phyloP scores from a whole-genome alignment of 2,888 invertebrate genomes.

The Syritta pipiens region DNA sequence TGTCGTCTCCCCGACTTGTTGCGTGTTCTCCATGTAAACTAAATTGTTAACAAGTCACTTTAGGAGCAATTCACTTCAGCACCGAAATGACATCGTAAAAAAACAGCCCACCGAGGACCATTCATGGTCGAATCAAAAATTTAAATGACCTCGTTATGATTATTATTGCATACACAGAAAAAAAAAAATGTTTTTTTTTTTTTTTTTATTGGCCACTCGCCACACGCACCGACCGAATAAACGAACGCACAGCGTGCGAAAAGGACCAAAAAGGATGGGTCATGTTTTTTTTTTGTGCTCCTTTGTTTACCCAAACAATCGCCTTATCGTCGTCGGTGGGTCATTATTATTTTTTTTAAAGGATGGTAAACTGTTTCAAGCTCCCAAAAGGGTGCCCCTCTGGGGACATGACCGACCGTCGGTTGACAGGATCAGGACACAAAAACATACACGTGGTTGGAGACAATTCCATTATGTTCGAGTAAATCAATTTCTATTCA shows the following conservation, averaged over 20 bases:
- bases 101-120: constrained; percentile 26
- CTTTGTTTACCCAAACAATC: constrained; percentile 60
- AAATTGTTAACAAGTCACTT: constrained; percentile 68
- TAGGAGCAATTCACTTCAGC: constrained; percentile 58
- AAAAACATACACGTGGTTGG: neutral
- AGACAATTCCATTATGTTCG: constrained; percentile 61
- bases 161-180: constrained; percentile 45
- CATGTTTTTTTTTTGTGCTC: no score
- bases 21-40: constrained; percentile 47
- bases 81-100: constrained; percentile 57
- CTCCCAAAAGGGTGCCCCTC: constrained; percentile 34
- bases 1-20: no score
- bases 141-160: constrained; percentile 55
- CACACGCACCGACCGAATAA: constrained; percentile 22
- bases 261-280: no score
- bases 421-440: neutral
- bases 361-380: constrained; percentile 41
- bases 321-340: constrained; percentile 38
- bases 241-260: neutral
- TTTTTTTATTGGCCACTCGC: constrained; percentile 44
- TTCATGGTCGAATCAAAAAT: constrained; percentile 54
- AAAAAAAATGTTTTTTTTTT: neutral
- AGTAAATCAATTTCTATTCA: constrained; percentile 69
- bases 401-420: constrained; percentile 1
- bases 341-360: constrained; percentile 64